Evolutionary conservation across 2,113 vertebrate species (phyloP), one percentile per base, ranked within the genome.

Genomic region (Pachycephala philippinensis): DNA sequence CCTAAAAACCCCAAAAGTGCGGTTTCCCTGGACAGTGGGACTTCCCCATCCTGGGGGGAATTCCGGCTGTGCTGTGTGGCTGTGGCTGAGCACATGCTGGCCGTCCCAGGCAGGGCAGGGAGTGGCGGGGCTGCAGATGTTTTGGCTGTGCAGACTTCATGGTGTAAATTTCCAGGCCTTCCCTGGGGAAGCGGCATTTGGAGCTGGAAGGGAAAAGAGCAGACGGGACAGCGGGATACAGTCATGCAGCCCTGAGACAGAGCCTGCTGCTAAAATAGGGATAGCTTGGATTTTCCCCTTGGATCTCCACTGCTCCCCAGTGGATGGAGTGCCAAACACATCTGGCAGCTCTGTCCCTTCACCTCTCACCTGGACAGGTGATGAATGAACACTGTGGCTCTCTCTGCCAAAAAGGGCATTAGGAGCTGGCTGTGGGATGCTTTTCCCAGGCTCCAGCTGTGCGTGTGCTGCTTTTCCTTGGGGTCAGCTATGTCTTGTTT

Each of bases 131-230:
- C 85, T 85, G 95, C 97, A 97, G 95, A 97, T 97, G 95, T 97
- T 97, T 94, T 1, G 6, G 90, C 95, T 80, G 95, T 77, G 93
- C 95, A 97, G 96, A 93, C 97, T 94, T 97, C 95, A 96, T 83
- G 91, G 93, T 96, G 87, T 90, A 97, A 95, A 97, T 97, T 97
- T 97, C 93, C 97, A 97, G 97, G 95, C 94, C 64, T 83, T 97
- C 96, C 95, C 94, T 52, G 61, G 95, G 95, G 95, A 97, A 79
- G 69, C 11, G 0, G 82, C 2, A 1, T 86, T 95, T 84, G 40
- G 66, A 84, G 82, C 54, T 83, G 90, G 53, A 84, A 75, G 63
- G 72, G 71, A 88, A 60, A 86, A 89, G 92, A 81, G 89, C 70
- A 87, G 75, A 22, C 23, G 0, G 31, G 63, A 82, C 63, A 75